Conservation (phyloP, 2,797 vertebrate species). For the Myripristis murdjan region DNA sequence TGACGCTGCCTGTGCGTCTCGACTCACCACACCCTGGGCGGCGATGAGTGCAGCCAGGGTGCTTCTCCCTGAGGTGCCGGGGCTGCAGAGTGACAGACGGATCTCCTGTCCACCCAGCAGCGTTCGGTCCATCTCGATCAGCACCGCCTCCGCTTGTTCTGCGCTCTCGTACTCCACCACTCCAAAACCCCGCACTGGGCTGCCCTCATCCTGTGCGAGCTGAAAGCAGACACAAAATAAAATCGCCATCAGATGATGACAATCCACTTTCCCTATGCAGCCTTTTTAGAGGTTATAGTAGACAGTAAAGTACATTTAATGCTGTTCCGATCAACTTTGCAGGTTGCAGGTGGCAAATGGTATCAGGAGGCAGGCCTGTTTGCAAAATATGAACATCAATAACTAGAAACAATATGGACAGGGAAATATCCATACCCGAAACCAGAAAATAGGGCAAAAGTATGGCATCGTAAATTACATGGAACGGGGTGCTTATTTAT, state of each 20-base stretch:
- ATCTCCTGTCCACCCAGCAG: constrained; percentile 88
- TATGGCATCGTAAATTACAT: no score
- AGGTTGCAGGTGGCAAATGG: no score
- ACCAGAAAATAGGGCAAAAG: no score
- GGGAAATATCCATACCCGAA: no score
- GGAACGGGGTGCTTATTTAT: no score
- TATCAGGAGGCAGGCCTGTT: no score
- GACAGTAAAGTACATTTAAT: no score
- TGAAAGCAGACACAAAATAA: constrained; percentile 58
- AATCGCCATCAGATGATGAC: background rate
- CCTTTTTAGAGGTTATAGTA: background rate
- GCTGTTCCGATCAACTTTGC: no score
- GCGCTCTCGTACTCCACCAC: constrained; percentile 94
- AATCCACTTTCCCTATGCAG: background rate
- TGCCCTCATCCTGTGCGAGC: constrained; percentile 96
- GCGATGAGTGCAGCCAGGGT: constrained; percentile 95
- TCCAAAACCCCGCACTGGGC: constrained; percentile 90
- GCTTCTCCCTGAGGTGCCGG: constrained; percentile 94
- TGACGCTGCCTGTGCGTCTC: no score
- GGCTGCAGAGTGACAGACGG: constrained; percentile 94
- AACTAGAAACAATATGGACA: no score
- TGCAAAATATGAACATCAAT: no score
- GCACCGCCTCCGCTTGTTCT: constrained; percentile 92
- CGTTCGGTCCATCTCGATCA: constrained; percentile 86
- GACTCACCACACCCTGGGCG: constrained; percentile 95